Percentiles rank a stretch among this genome's conserved stretches.
Evolutionary conservation across 2,888 invertebrate genomes (phyloP).

Genomic region (Agonopterix subpropinquella): DNA sequence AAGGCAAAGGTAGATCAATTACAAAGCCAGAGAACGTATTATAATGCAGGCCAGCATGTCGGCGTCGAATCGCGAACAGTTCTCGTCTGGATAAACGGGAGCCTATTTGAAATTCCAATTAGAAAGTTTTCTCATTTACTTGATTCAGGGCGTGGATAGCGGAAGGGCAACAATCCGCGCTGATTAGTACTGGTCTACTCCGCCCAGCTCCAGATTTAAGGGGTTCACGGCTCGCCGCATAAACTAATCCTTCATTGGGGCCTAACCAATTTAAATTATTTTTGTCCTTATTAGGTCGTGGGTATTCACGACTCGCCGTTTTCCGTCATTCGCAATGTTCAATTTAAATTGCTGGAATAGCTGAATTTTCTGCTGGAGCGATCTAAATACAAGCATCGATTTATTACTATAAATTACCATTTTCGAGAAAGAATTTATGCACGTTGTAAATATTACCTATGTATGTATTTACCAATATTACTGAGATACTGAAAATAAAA

Average conservation of each 20-base stretch:
- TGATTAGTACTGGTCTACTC: conserved; percentile 65
- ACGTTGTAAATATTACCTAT: too few species aligned
- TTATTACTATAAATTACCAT: too few species aligned
- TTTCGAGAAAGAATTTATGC: too few species aligned
- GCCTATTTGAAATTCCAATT: conserved; percentile 75
- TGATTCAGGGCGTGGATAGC: conserved; percentile 68
- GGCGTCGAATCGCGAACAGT: conserved; percentile 56
- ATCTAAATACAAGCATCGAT: too few species aligned
- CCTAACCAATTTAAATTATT: conserved; percentile 49
- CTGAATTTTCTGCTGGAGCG: too few species aligned
- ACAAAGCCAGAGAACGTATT: conserved; percentile 34
- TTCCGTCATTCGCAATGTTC: neutral
- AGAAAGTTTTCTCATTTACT: conserved; percentile 75
- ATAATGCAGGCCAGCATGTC: conserved; percentile 47
- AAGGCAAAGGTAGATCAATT: conserved; percentile 28
- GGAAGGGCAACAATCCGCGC: conserved; percentile 70
- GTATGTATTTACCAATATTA: too few species aligned
- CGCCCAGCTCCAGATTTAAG: conserved; percentile 61
- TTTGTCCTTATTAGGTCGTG: conserved; percentile 17
- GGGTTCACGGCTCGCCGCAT: conserved; percentile 54
- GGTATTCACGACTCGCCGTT: conserved; percentile 1
- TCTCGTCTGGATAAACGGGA: conserved; percentile 65
- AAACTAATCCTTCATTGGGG: conserved; percentile 57
- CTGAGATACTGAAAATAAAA: too few species aligned
- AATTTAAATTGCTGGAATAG: neutral